Conservation (phyloP, 1,140 invertebrate species). For the Agrilus planipennis region DNA sequence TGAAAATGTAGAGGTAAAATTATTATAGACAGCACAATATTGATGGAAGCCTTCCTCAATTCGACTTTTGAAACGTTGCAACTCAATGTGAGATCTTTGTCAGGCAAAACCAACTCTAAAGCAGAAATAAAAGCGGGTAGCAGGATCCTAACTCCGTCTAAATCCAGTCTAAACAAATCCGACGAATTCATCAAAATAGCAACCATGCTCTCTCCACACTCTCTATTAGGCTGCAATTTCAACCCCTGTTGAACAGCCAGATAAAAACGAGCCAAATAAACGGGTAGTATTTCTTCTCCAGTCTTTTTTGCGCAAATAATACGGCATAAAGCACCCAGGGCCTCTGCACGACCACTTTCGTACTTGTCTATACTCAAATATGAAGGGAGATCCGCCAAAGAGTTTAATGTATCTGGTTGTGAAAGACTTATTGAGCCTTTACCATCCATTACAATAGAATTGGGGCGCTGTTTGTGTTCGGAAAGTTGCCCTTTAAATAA, state of each 20-base stretch:
- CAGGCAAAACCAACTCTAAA: slow-evolving; percentile 62
- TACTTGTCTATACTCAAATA: slow-evolving; percentile 53
- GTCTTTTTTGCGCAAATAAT: slow-evolving; percentile 96
- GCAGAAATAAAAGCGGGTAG: slow-evolving; percentile 82
- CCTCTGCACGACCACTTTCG: slow-evolving; percentile 83
- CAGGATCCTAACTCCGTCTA: slow-evolving; percentile 85
- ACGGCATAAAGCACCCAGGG: slow-evolving; percentile 85
- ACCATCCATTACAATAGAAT: slow-evolving; percentile 28
- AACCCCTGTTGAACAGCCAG: slow-evolving; percentile 75
- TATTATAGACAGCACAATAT: slow-evolving; percentile 78
- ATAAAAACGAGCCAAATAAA: slow-evolving; percentile 92
- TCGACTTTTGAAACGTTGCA: slow-evolving; percentile 58
- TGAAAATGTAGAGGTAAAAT: slow-evolving; percentile 86
- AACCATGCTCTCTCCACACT: slow-evolving; percentile 60
- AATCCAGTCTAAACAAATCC: slow-evolving; percentile 75
- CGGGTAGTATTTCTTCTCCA: slow-evolving; percentile 85
- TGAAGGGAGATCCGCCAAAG: slow-evolving; percentile 36
- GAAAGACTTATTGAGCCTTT: slow-evolving; percentile 18
- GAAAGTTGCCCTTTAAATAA: slow-evolving; percentile 19
- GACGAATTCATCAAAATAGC: slow-evolving; percentile 70
- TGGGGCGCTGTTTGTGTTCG: slow-evolving; percentile 25
- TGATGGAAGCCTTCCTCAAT: slow-evolving; percentile 78
- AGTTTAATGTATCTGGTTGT: slow-evolving; percentile 40
- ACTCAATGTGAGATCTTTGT: slow-evolving; percentile 55
- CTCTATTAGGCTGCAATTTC: slow-evolving; percentile 45